Percentiles rank a stretch among this genome's conserved stretches.
Conservation (phyloP, 2,113 vertebrate genomes). For the Condylura cristata region DNA sequence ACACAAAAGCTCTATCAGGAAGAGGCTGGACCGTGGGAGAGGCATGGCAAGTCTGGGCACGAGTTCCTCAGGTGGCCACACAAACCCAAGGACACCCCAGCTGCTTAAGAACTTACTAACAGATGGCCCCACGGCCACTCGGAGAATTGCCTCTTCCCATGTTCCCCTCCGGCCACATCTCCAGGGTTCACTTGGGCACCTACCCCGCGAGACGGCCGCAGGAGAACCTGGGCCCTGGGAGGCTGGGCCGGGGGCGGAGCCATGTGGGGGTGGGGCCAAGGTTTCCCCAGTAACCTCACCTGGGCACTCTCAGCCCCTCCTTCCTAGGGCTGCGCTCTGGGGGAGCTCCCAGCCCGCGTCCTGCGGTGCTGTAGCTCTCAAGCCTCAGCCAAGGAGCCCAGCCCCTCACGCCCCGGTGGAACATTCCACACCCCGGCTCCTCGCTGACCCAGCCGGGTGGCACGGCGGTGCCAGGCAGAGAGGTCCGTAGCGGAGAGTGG, state of each 20-base stretch:
- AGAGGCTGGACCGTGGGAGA: background rate
- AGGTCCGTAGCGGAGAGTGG: background rate
- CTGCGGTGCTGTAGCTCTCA: background rate
- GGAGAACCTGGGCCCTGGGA: slow-evolving; percentile 28
- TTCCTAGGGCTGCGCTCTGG: background rate
- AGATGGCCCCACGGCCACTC: background rate
- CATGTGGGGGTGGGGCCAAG: slow-evolving; percentile 22
- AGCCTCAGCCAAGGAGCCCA: background rate
- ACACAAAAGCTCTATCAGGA: slow-evolving; percentile 57
- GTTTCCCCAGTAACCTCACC: slow-evolving; percentile 66
- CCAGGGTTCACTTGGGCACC: background rate
- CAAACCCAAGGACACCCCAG: background rate
- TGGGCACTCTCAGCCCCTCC: slow-evolving; percentile 34
- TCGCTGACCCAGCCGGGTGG: background rate
- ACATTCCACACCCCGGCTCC: slow-evolving; percentile 37
- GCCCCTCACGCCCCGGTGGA: slow-evolving; percentile 9
- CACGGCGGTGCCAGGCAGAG: background rate
- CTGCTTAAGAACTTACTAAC: background rate
- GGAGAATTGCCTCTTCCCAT: background rate
- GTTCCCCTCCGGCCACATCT: background rate
- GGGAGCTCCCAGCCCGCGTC: background rate
- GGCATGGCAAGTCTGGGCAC: background rate
- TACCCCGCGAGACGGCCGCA: slow-evolving; percentile 40
- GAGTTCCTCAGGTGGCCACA: background rate
- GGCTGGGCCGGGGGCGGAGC: slow-evolving; percentile 23